Conservation (phyloP, 30 jellyfish, hydroid and myxozoan genomes). For the Catostylus mosaicus region DNA sequence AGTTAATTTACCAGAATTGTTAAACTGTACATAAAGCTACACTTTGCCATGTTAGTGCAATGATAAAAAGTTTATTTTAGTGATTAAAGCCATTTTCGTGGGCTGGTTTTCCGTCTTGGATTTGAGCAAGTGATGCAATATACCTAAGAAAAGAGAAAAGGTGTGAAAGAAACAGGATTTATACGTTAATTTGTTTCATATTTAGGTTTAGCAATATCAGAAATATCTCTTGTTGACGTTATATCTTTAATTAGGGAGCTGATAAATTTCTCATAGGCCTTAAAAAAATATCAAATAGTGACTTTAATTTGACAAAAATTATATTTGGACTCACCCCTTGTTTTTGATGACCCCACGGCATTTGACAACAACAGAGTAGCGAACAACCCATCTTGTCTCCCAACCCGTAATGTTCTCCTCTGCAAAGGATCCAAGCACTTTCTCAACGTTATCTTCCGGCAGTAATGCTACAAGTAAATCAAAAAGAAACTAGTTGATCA, state of each 20-base stretch:
- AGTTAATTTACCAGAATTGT: too few relatives aligned
- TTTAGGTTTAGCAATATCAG: too few relatives aligned
- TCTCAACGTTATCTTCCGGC: constrained; percentile 71
- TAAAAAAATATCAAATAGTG: too few relatives aligned
- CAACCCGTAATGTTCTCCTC: constrained; percentile 57
- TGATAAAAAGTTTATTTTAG: not conserved
- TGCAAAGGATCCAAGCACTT: constrained; percentile 69
- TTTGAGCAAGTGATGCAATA: constrained; percentile 31
- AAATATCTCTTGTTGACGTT: too few relatives aligned
- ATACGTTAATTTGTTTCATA: too few relatives aligned
- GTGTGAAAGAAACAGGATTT: too few relatives aligned
- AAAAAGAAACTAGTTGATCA: too few relatives aligned
- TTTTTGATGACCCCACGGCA: constrained; percentile 97
- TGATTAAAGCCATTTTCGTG: constrained; percentile 50
- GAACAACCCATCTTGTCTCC: constrained; percentile 89
- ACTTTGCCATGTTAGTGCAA: not conserved
- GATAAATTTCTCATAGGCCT: too few relatives aligned
- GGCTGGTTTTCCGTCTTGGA: constrained; percentile 17
- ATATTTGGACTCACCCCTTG: constrained; percentile 76
- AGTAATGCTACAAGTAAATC: constrained; percentile 56
- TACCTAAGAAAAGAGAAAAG: constrained; percentile 39
- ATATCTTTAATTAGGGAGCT: too few relatives aligned
- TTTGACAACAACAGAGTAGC: constrained; percentile 92
- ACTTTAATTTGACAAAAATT: not conserved
- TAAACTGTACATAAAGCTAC: not conserved